A percentile compares a stretch with the other conserved stretches of the same genome.
phyloP scores from a whole-genome alignment of 2,797 vertebrate species.

The Lateolabrax maculatus region DNA sequence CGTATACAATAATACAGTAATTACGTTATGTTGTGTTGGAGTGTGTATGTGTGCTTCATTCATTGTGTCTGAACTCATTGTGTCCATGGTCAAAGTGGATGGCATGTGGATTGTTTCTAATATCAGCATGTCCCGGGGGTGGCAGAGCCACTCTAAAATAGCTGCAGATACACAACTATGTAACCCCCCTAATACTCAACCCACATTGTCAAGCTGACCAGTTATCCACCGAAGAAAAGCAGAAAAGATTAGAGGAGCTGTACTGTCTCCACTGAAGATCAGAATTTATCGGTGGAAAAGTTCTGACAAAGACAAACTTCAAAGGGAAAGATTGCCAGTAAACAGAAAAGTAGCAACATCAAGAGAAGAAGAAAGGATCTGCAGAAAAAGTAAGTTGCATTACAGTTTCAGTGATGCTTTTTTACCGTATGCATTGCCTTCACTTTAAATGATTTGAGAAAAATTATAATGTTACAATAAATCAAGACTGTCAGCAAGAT shows the following conservation, averaged over 20 bases:
- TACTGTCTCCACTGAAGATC: not conserved
- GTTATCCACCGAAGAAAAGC: conserved; percentile 6
- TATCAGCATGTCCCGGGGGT: conserved; percentile 28
- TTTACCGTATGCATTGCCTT: not conserved
- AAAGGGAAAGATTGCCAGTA: not conserved
- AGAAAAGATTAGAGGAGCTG: conserved; percentile 26
- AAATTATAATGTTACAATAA: not conserved
- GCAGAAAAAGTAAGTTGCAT: conserved; percentile 11
- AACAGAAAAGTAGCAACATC: not conserved
- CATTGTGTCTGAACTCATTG: conserved; percentile 33
- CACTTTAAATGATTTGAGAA: not conserved
- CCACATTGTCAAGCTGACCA: conserved; percentile 10
- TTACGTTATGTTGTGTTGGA: not conserved
- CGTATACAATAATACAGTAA: not conserved
- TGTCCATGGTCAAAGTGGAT: conserved; percentile 19
- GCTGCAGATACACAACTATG: conserved; percentile 38
- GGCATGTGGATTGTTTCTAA: conserved; percentile 49
- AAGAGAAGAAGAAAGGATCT: conserved; percentile 4
- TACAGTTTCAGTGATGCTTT: not conserved
- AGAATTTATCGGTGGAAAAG: not conserved
- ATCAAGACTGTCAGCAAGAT: not conserved
- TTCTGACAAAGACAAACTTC: conserved; percentile 15
- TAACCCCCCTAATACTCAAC: conserved; percentile 16
- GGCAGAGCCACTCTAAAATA: conserved; percentile 48
- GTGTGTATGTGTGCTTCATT: conserved; percentile 15